Conservation (phyloP, 2,797 vertebrate genomes). For the Lophotriccus pileatus region DNA sequence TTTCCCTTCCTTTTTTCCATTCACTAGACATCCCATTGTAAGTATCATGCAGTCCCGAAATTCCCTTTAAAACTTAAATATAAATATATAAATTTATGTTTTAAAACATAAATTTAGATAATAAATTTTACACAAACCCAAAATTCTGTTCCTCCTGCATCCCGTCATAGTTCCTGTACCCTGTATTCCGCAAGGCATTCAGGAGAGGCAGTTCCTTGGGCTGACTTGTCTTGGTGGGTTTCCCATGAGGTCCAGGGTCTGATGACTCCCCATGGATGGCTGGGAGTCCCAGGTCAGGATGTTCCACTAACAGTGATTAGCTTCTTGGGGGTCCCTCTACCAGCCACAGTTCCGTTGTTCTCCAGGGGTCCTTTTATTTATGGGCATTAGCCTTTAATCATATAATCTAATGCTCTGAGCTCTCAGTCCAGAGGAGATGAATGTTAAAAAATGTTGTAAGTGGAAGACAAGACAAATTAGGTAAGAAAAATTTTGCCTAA, state of each 20-base stretch:
- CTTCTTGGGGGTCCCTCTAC: not conserved
- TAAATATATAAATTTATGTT: too few species aligned
- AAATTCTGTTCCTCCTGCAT: not conserved
- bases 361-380: not conserved
- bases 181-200: not conserved
- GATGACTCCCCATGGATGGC: not conserved
- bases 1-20: not conserved
- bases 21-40: not conserved
- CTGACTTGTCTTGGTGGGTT: fast-evolving
- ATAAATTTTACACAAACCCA: not conserved
- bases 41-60: not conserved
- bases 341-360: not conserved
- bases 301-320: not conserved
- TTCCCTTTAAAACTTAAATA: not conserved
- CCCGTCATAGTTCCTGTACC: not conserved
- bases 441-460: not conserved
- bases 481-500: not conserved
- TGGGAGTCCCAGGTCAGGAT: not conserved
- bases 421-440: not conserved
- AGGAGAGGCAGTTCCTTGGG: not conserved
- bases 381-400: not conserved
- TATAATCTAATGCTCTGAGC: not conserved
- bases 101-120: not conserved
- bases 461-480: not conserved
- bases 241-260: not conserved